A percentile compares a stretch with the other conserved stretches of the same genome.
Evolutionary conservation across 2,888 invertebrate genomes (phyloP).

Genomic region (Spodoptera littoralis): DNA sequence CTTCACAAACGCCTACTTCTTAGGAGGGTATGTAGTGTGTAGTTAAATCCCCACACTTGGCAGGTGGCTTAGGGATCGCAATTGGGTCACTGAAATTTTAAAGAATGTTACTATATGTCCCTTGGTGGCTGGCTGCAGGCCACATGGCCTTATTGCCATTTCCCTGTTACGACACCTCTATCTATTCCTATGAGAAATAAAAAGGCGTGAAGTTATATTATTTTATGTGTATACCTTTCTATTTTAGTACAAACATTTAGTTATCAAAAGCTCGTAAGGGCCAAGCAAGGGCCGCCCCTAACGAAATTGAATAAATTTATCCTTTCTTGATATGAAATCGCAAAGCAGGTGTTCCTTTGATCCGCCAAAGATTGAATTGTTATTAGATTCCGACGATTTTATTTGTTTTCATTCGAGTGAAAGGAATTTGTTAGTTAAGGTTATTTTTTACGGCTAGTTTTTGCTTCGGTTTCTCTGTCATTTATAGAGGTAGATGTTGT

Average conservation of each 20-base stretch:
- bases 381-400: slow-evolving; percentile 54
- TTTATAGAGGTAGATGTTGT: too few species aligned
- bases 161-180: too few species aligned
- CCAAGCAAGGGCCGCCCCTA: slow-evolving; percentile 32
- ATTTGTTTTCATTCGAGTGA: slow-evolving; percentile 48
- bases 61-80: too few species aligned
- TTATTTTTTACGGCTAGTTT: neutral
- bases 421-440: slow-evolving; percentile 34
- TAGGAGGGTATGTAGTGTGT: too few species aligned
- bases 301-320: slow-evolving; percentile 62
- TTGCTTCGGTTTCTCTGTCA: slow-evolving; percentile 19
- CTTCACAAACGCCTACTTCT: too few species aligned
- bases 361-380: slow-evolving; percentile 59
- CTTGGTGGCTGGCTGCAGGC: too few species aligned
- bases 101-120: too few species aligned
- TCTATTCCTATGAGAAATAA: too few species aligned
- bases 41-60: too few species aligned
- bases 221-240: neutral
- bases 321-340: slow-evolving; percentile 56
- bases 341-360: slow-evolving; percentile 59
- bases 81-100: too few species aligned
- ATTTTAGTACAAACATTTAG: slow-evolving; percentile 44
- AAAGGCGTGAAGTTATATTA: too few species aligned
- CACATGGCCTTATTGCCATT: too few species aligned
- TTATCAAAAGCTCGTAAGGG: slow-evolving; percentile 58